Base-by-base conservation (phyloP, 1,140 invertebrate genomes). In the Ceratosolen fusciceps region DNA sequence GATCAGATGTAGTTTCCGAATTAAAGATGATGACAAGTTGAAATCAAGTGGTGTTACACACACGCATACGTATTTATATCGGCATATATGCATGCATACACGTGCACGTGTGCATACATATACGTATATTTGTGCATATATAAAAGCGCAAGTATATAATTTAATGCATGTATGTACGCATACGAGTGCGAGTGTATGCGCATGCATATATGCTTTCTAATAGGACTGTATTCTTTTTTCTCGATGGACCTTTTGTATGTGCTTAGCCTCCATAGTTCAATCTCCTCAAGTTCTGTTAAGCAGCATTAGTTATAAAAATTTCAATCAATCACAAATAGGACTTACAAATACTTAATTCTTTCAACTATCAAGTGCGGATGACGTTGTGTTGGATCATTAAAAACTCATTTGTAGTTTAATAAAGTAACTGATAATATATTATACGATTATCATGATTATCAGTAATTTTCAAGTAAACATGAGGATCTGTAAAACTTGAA, bases 371-470 rank as follows among this genome's bases (percentile, higher is more conserved):
- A 72, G 68, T 78, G 76, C 56, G 74, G 67, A 29, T 34, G 14
- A 77, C 71, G 71, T 62, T 72, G 76, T 78, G 76, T 78, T 4
- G 39, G 39, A 72, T 72, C 49, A 26, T 62, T 72, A 72, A 49
- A 78, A 72, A 49, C 68, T 78, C 72, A 39, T 72, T 43, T n/a
- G 58, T 77, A n/a, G 75, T 77, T 77, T 77, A 62, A n/a, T n/a
- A n/a, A n/a, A 78, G 49, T 47, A 76, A 76, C 49, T 68, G 47
- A 67, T 67, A n/a, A n/a, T 76, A 56, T 39, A 67, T 76, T 54
- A 76, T 24, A 8, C 26, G 58, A 21, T n/a, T n/a, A n/a, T n/a
- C n/a, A 70, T 47, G 21, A 8, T 16, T 67, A 43, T 77, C 58
- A 43, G 16, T 34, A 24, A 70, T 74, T 39, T 60, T 62, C 49